phyloP scores from a whole-genome alignment of 2,113 vertebrate species.

The Sebastes schlegelii region DNA sequence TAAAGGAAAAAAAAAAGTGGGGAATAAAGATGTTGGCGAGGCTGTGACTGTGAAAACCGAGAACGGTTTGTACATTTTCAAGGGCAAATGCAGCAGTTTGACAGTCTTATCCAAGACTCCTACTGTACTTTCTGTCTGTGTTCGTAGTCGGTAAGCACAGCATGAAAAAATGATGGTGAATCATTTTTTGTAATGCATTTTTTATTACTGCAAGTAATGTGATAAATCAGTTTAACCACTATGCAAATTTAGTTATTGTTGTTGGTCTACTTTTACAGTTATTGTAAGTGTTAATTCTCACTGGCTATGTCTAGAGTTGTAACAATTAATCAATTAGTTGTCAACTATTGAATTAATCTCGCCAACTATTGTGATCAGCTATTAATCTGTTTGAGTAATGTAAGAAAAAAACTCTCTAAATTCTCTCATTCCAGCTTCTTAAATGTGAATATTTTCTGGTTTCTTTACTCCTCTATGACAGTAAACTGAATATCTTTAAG shows the following conservation, averaged over 20 bases:
- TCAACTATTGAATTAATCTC: too few relatives aligned
- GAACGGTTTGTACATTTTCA: background rate
- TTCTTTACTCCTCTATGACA: too few relatives aligned
- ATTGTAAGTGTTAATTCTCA: background rate
- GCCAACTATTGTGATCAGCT: too few relatives aligned
- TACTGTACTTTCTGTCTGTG: background rate
- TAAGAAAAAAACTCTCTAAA: too few relatives aligned
- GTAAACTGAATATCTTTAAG: too few relatives aligned
- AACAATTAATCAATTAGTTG: too few relatives aligned
- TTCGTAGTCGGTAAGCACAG: background rate
- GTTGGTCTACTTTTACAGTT: background rate
- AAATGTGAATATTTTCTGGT: too few relatives aligned
- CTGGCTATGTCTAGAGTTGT: background rate
- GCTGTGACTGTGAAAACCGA: constrained; percentile 9
- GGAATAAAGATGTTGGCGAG: background rate
- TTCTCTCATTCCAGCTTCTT: too few relatives aligned
- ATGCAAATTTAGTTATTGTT: background rate
- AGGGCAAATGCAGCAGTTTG: background rate
- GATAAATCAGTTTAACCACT: background rate
- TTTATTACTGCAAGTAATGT: too few relatives aligned
- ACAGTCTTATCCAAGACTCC: background rate
- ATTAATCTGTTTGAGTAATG: too few relatives aligned
- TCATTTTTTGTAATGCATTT: background rate
- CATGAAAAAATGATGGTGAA: background rate
- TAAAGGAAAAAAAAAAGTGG: background rate